Conservation (phyloP, 2,888 invertebrate species). For the Norana najaformis region DNA sequence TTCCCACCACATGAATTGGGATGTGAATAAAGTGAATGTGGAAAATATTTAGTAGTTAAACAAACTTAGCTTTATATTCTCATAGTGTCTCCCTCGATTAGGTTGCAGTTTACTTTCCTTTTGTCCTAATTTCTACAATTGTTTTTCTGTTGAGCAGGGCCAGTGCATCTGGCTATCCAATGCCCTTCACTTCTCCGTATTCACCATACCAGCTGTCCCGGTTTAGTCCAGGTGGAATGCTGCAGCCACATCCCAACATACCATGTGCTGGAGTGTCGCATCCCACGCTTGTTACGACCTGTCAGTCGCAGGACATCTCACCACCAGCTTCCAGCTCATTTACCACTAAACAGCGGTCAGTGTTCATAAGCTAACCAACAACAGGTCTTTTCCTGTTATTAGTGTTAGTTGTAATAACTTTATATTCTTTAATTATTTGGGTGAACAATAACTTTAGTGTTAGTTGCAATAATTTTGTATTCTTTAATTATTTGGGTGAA, state of each 20-base stretch:
- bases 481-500: too few species aligned
- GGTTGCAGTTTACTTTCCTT: neutral
- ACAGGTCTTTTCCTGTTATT: neutral
- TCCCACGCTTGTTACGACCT: constrained; percentile 9
- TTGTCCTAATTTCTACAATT: neutral
- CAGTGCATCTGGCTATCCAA: constrained; percentile 25
- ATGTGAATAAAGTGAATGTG: neutral
- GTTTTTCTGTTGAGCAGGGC: neutral
- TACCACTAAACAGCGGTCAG: neutral
- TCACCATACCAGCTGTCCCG: constrained; percentile 24
- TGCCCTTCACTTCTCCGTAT: constrained; percentile 24
- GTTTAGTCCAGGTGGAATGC: constrained; percentile 23
- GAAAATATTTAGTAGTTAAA: neutral
- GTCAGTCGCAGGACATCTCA: constrained; percentile 9
- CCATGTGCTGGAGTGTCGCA: constrained; percentile 18
- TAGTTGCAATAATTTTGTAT: too few species aligned
- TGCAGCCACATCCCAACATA: constrained; percentile 23
- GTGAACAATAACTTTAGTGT: neutral
- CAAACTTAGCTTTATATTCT: neutral
- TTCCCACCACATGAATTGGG: neutral
- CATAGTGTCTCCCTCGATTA: neutral
- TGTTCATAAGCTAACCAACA: neutral
- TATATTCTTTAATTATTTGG: neutral
- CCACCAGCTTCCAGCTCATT: constrained; percentile 4
- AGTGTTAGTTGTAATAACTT: neutral